phyloP scores from a whole-genome alignment of 2,888 invertebrate genomes.

The Pterobdella sp. region DNA sequence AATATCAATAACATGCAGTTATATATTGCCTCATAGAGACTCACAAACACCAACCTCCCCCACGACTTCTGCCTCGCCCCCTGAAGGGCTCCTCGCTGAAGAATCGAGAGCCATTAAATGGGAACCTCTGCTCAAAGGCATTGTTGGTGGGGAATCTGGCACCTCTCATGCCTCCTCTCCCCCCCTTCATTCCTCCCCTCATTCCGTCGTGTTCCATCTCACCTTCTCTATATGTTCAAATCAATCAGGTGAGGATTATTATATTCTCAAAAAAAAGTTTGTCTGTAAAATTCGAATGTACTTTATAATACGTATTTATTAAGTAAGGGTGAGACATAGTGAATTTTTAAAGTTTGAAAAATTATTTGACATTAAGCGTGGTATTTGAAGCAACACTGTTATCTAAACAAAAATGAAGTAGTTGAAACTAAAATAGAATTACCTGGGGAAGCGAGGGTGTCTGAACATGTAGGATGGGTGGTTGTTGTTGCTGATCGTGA shows the following conservation, averaged over 20 bases:
- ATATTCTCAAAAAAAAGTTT: not conserved
- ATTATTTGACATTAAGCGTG: too few species aligned
- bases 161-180: not conserved
- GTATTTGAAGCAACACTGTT: too few species aligned
- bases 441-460: conserved; percentile 12
- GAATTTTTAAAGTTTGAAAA: too few species aligned
- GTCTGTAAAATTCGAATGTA: not conserved
- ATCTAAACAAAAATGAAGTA: not conserved
- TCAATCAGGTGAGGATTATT: not conserved
- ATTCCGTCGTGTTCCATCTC: conserved; percentile 3
- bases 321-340: too few species aligned
- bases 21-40: too few species aligned
- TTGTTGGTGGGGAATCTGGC: not conserved
- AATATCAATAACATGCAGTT: too few species aligned
- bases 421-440: not conserved
- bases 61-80: not conserved
- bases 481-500: conserved; percentile 6
- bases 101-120: not conserved
- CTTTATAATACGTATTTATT: too few species aligned
- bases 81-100: conserved; percentile 5
- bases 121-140: not conserved
- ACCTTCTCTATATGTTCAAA: not conserved
- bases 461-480: conserved; percentile 18
- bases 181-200: not conserved
- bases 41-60: not conserved